Percentiles rank a stretch among this genome's conserved stretches.
phyloP scores from a whole-genome alignment of 2,888 invertebrate genomes.

The Conomelus anceps region DNA sequence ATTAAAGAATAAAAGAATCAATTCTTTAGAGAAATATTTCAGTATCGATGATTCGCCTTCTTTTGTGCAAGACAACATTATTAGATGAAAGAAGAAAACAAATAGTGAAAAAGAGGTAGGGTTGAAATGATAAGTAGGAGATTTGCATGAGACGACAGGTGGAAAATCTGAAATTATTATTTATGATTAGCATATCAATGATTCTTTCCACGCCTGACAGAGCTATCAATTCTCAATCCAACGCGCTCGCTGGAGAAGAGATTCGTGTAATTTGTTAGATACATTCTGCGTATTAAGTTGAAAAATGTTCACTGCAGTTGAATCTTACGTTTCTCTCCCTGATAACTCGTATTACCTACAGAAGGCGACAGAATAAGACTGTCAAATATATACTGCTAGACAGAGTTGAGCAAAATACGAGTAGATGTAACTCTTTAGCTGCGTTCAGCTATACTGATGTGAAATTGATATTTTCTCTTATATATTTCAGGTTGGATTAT shows the following conservation, averaged over 20 bases:
- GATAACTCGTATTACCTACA: not conserved
- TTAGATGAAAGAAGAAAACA: too few species aligned
- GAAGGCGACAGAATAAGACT: not conserved
- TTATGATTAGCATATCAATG: not conserved
- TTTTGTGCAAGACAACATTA: too few species aligned
- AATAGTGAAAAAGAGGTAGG: too few species aligned
- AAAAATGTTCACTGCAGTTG: not conserved
- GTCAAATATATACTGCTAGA: not conserved
- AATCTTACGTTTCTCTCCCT: not conserved
- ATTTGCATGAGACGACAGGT: conserved; percentile 1
- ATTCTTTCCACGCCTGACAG: not conserved
- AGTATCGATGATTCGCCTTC: too few species aligned
- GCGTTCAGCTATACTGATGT: not conserved
- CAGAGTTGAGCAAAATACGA: not conserved
- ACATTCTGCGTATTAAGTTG: not conserved
- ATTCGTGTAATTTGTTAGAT: not conserved
- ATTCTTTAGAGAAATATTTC: too few species aligned
- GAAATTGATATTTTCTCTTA: not conserved
- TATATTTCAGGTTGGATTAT: not conserved
- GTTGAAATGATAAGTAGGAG: not conserved
- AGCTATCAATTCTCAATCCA: not conserved
- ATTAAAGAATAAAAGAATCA: too few species aligned
- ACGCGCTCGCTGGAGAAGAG: not conserved
- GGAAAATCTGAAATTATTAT: conserved; percentile 9
- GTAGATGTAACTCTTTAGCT: not conserved